Evolutionary conservation across 1,140 invertebrate genomes (phyloP).

Genomic region (Vanessa tameamea): DNA sequence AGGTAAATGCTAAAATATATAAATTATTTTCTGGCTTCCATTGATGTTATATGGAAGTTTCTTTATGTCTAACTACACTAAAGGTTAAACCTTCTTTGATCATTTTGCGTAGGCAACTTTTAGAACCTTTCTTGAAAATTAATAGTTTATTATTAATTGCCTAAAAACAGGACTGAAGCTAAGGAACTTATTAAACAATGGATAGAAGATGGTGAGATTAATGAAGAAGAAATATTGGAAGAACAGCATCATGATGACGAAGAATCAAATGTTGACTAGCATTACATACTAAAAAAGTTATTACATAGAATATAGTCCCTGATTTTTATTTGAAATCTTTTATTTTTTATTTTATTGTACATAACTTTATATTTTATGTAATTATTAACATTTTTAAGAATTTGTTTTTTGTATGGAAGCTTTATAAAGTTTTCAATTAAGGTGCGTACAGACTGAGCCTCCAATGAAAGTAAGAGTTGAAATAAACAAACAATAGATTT

Average conservation of each 20-base stretch:
- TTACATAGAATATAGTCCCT: background rate
- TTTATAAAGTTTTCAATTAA: too few species aligned
- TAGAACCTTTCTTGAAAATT: background rate
- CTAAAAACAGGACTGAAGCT: slow-evolving; percentile 57
- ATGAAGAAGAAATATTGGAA: slow-evolving; percentile 61
- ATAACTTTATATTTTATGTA: too few species aligned
- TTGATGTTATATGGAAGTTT: too few species aligned
- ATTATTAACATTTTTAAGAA: too few species aligned
- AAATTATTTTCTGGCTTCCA: background rate
- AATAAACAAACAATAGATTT: too few species aligned
- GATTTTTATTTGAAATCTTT: background rate
- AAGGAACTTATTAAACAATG: slow-evolving; percentile 65
- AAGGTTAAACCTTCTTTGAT: too few species aligned
- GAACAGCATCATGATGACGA: slow-evolving; percentile 42
- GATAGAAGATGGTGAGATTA: slow-evolving; percentile 68
- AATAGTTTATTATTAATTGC: slow-evolving; percentile 8
- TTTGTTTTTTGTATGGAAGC: too few species aligned
- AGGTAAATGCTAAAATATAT: slow-evolving; percentile 49
- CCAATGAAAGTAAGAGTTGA: too few species aligned
- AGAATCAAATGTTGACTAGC: slow-evolving; percentile 44
- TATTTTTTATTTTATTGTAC: background rate
- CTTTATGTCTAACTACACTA: too few species aligned
- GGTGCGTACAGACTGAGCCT: too few species aligned
- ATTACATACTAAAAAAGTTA: background rate
- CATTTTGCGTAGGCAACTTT: too few species aligned